Percentiles rank a stretch among this genome's conserved stretches.
Evolutionary conservation across 2,888 invertebrate species (phyloP).

Genomic region (Uropetala carovei): DNA sequence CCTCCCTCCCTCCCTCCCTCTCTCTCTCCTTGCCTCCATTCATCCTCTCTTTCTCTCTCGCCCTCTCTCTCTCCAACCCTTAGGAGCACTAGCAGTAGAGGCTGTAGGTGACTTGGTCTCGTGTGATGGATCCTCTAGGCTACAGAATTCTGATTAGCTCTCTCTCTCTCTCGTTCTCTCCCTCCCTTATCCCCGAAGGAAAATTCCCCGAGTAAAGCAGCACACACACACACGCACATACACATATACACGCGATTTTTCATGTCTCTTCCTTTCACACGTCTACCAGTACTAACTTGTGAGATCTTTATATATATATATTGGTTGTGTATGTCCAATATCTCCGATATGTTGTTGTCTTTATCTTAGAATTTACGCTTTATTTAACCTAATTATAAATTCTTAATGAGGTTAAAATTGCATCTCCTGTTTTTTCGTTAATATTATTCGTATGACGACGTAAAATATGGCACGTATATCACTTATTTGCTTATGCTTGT

Average conservation of each 20-base stretch:
- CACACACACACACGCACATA: too few species aligned
- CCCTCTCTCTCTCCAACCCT: background rate
- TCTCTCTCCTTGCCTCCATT: background rate
- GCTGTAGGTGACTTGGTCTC: constrained; percentile 47
- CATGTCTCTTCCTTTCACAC: background rate
- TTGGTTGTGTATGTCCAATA: too few species aligned
- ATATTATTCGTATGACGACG: too few species aligned
- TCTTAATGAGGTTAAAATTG: too few species aligned
- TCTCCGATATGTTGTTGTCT: too few species aligned
- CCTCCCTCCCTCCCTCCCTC: background rate
- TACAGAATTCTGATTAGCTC: constrained; percentile 30
- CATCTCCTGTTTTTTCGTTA: too few species aligned
- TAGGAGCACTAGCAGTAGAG: background rate
- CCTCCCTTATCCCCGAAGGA: background rate
- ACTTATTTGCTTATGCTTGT: too few species aligned
- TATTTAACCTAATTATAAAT: too few species aligned
- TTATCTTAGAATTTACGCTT: too few species aligned
- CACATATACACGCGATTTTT: background rate
- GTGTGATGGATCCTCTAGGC: constrained; percentile 38
- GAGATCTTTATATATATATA: too few species aligned
- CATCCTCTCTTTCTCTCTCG: background rate
- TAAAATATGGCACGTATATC: too few species aligned
- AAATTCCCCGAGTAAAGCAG: too few species aligned
- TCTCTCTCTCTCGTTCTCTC: background rate
- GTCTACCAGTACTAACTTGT: background rate